phyloP scores from a whole-genome alignment of 2,888 invertebrate genomes.

The Taenaris catops region DNA sequence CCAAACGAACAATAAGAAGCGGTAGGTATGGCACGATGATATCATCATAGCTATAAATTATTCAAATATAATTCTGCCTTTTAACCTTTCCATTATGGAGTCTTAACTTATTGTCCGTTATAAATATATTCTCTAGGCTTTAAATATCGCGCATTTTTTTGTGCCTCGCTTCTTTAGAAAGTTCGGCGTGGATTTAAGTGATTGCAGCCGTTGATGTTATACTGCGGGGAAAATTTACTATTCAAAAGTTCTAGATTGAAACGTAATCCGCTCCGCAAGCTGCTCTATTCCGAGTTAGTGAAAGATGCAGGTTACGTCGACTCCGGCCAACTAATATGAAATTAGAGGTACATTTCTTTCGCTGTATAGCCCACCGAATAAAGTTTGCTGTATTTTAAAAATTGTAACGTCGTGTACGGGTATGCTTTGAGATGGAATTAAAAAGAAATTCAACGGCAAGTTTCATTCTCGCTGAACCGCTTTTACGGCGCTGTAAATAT shows the following conservation, averaged over 20 bases:
- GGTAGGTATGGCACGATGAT: too few relatives aligned
- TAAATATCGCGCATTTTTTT: slow-evolving; percentile 3
- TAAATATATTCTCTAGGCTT: neutral
- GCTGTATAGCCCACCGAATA: neutral
- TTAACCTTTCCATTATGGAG: too few relatives aligned
- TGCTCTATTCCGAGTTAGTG: slow-evolving; percentile 8
- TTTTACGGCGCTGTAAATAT: slow-evolving; percentile 5
- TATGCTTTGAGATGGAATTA: neutral
- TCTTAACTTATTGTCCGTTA: too few relatives aligned
- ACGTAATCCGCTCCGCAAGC: slow-evolving; percentile 15
- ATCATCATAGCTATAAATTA: too few relatives aligned
- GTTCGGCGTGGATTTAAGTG: slow-evolving; percentile 6
- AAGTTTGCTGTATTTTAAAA: slow-evolving; percentile 1
- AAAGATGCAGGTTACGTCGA: slow-evolving; percentile 1
- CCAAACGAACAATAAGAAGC: too few relatives aligned
- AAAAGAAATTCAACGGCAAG: neutral
- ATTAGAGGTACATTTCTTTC: slow-evolving; percentile 8
- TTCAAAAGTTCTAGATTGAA: slow-evolving; percentile 16
- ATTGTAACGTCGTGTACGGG: neutral
- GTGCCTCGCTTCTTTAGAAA: too few relatives aligned
- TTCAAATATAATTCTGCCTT: too few relatives aligned
- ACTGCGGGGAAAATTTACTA: slow-evolving; percentile 10
- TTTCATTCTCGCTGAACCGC: too few relatives aligned
- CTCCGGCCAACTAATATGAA: slow-evolving; percentile 11
- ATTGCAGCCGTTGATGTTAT: slow-evolving; percentile 14